Conservation (phyloP, 2,797 vertebrate genomes). For the Hybognathus amarus region DNA sequence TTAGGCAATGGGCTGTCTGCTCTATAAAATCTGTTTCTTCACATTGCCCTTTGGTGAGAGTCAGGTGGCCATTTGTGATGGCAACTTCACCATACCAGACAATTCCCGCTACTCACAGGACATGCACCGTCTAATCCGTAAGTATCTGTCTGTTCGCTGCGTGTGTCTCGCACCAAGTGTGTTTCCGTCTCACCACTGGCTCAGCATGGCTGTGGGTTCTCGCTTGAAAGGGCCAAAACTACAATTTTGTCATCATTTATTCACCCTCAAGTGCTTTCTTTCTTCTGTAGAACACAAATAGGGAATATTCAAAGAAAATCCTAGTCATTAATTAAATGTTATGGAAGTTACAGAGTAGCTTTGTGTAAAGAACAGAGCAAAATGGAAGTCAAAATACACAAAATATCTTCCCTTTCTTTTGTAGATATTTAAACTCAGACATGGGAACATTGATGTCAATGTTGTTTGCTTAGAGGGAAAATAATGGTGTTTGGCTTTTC, state of each 20-base stretch:
- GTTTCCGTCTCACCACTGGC: background rate
- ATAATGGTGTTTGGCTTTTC: background rate
- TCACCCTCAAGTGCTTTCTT: background rate
- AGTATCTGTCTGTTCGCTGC: conserved; percentile 69
- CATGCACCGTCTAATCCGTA: conserved; percentile 99
- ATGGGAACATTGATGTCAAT: background rate
- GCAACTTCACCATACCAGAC: conserved; percentile 98
- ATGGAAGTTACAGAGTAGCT: background rate
- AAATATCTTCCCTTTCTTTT: background rate
- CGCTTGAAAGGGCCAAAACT: conserved; percentile 2
- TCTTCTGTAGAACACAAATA: background rate
- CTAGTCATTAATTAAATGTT: background rate
- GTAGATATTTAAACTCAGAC: background rate
- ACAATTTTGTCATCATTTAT: background rate
- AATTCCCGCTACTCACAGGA: conserved; percentile 96
- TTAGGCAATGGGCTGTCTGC: conserved; percentile 93
- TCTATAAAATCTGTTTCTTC: conserved; percentile 99
- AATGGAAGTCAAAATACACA: background rate
- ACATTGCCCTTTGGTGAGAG: conserved; percentile 98
- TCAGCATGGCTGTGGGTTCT: conserved; percentile 9
- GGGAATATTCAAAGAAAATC: background rate
- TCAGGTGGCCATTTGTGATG: conserved; percentile 99
- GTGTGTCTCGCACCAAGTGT: background rate
- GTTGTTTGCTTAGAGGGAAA: background rate
- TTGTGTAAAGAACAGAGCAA: background rate